These are phyloP conservation scores for Callipepla californica DNA, from an alignment of 2,113 vertebrate genomes.

Conservation along the genomic window DNA sequence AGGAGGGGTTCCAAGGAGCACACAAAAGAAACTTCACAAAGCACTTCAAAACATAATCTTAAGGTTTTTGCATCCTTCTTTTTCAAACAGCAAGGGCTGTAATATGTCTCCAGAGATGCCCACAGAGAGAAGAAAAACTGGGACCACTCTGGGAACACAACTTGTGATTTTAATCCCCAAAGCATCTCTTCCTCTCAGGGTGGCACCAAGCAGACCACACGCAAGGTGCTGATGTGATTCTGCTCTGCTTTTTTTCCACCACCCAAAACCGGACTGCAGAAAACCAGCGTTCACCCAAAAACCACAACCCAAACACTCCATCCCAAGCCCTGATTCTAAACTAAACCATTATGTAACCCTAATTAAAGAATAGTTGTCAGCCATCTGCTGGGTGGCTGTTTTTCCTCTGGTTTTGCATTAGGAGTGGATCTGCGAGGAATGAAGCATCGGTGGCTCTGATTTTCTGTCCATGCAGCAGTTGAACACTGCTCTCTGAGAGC, in stretches of 20 bases:
- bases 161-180: neutral
- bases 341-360: neutral
- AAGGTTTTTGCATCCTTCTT: too few species aligned
- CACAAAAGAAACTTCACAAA: neutral
- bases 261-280: neutral
- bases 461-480: neutral
- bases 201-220: neutral
- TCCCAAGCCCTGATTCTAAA: neutral
- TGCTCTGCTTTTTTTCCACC: neutral
- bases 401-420: neutral
- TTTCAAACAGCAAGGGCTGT: neutral
- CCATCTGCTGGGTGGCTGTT: neutral
- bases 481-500: neutral
- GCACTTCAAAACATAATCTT: neutral
- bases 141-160: neutral
- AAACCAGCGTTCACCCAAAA: neutral
- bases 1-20: neutral
- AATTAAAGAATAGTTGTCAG: neutral
- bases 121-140: slow-evolving; percentile 3
- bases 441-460: neutral
- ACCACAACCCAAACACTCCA: neutral
- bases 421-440: neutral
- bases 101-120: neutral
- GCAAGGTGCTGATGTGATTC: neutral
- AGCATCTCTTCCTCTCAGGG: neutral